These are phyloP conservation scores for Tetraodon nigroviridis DNA, from an alignment of 2,113 vertebrate genomes.

Conservation along the genomic window DNA sequence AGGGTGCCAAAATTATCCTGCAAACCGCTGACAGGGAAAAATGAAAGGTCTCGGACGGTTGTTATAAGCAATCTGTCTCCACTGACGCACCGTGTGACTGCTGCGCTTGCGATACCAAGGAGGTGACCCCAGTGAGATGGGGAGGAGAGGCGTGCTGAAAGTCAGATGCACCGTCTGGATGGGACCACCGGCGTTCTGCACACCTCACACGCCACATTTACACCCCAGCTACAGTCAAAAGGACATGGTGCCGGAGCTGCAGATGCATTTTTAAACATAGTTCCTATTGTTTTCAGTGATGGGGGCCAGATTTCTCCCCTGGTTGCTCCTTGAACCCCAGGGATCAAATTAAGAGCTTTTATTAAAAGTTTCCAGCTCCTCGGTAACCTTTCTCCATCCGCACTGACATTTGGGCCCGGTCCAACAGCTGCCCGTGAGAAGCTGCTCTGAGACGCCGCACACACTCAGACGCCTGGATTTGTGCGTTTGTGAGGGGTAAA, in stretches of 20 bases:
- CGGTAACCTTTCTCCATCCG: conserved; percentile 69
- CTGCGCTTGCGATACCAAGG: conserved; percentile 76
- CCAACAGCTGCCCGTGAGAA: conserved; percentile 51
- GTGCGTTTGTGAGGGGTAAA: conserved; percentile 32
- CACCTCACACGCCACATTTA: conserved; percentile 11
- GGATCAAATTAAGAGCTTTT: conserved; percentile 71
- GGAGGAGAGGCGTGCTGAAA: conserved; percentile 63
- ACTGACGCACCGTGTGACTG: conserved; percentile 76
- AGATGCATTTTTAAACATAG: neutral
- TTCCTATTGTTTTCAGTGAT: conserved; percentile 23
- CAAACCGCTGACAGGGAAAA: conserved; percentile 79
- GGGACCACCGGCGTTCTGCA: conserved; percentile 56
- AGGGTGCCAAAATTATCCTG: conserved; percentile 80
- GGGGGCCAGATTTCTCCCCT: conserved; percentile 39
- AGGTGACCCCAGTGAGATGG: conserved; percentile 72
- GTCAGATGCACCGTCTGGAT: conserved; percentile 68
- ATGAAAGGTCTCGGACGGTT: conserved; percentile 79
- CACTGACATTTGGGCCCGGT: conserved; percentile 70
- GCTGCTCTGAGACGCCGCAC: conserved; percentile 57
- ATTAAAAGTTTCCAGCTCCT: conserved; percentile 49
- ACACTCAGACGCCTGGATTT: conserved; percentile 60
- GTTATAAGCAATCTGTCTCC: conserved; percentile 81
- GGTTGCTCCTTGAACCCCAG: conserved; percentile 49
- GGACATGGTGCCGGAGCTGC: conserved; percentile 9
- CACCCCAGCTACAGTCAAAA: conserved; percentile 23